These are phyloP conservation scores for Trinectes maculatus DNA, from an alignment of 2,113 vertebrate genomes.

Conservation along the genomic window DNA sequence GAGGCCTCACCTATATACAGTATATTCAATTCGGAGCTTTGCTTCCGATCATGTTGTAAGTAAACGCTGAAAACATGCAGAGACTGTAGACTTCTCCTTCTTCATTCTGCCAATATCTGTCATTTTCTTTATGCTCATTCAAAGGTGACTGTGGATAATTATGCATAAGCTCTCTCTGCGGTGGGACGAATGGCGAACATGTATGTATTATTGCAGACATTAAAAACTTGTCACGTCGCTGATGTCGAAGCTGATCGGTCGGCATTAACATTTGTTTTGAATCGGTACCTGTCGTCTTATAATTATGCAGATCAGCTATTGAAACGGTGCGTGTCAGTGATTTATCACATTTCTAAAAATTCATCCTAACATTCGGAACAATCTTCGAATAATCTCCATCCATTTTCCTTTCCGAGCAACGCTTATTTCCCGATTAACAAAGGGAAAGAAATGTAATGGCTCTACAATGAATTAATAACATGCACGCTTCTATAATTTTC, in stretches of 20 bases:
- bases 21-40: not conserved
- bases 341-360: conserved; percentile 12
- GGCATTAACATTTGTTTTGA: not conserved
- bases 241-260: not conserved
- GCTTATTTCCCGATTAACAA: conserved; percentile 42
- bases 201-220: not conserved
- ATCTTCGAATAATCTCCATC: conserved; percentile 31
- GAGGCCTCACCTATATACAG: no score
- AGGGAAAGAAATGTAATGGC: conserved; percentile 54
- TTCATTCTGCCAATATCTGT: not conserved
- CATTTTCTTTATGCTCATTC: not conserved
- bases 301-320: conserved; percentile 1
- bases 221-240: not conserved
- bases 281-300: not conserved
- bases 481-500: conserved; percentile 60
- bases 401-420: conserved; percentile 14
- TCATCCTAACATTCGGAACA: conserved; percentile 13
- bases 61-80: no score
- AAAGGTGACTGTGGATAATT: not conserved
- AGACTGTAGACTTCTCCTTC: not conserved
- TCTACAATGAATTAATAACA: conserved; percentile 67
- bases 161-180: not conserved
- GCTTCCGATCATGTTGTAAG: no score
- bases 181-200: not conserved
- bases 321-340: conserved; percentile 18